These are phyloP conservation scores for Drosophila grimshawi DNA, from an alignment of 1,140 invertebrate genomes.

Conservation along the genomic window DNA sequence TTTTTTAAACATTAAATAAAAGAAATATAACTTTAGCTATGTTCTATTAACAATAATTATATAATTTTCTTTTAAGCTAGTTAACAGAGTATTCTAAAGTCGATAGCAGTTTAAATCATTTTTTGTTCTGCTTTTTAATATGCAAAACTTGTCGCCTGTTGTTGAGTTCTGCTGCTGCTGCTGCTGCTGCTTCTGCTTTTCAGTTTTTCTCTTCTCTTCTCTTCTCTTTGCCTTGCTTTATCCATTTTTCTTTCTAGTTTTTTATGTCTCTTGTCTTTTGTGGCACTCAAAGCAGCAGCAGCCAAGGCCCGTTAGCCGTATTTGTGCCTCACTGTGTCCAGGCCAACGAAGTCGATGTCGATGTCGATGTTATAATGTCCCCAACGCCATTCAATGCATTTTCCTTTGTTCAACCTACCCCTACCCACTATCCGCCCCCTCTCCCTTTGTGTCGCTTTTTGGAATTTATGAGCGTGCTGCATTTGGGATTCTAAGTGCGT, in stretches of 20 bases:
- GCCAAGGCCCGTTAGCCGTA: conserved; percentile 64
- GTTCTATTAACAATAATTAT: no score
- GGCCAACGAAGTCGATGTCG: conserved; percentile 62
- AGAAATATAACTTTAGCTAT: no score
- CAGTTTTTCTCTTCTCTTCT: conserved; percentile 10
- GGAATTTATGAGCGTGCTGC: conserved; percentile 55
- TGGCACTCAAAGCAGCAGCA: conserved; percentile 16
- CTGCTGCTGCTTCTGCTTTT: conserved; percentile 12
- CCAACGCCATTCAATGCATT: conserved; percentile 54
- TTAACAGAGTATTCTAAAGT: not conserved
- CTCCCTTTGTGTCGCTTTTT: conserved; percentile 5
- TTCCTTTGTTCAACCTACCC: conserved; percentile 19
- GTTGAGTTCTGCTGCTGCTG: conserved; percentile 14
- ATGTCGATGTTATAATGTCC: conserved; percentile 53
- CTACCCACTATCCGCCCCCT: not conserved
- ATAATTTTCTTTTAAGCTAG: not conserved
- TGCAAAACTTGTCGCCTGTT: conserved; percentile 69
- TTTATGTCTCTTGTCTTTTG: conserved; percentile 43
- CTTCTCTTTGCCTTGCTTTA: not conserved
- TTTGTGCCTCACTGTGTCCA: conserved; percentile 51
- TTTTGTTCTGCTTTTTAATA: conserved; percentile 54
- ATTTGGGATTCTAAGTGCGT: conserved; percentile 59
- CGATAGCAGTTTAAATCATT: not conserved
- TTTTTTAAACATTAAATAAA: no score
- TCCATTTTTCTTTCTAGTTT: not conserved